Conservation (phyloP, 2,797 vertebrate species). For the Austrolebias charrua region DNA sequence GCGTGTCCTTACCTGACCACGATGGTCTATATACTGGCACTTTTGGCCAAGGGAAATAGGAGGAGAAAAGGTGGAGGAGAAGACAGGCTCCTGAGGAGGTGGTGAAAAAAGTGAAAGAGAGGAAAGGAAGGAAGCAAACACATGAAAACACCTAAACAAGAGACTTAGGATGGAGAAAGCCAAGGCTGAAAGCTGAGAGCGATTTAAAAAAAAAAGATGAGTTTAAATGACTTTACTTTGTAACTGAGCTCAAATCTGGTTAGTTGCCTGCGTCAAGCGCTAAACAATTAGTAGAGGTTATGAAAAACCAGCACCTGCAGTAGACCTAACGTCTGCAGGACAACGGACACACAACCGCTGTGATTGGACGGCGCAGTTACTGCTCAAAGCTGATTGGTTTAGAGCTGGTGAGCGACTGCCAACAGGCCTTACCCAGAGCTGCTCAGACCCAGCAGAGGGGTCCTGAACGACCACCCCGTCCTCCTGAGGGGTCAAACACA, state of each 20-base stretch:
- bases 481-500: conserved; percentile 87
- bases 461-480: conserved; percentile 82
- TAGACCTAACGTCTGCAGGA: background rate
- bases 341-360: conserved; percentile 26
- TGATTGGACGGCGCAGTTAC: conserved; percentile 36
- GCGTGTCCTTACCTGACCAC: conserved; percentile 88
- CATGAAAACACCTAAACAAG: conserved; percentile 10
- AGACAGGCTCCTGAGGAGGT: conserved; percentile 89
- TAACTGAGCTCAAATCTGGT: background rate
- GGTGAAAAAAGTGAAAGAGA: conserved; percentile 46
- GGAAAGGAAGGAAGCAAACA: conserved; percentile 25
- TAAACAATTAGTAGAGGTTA: no score
- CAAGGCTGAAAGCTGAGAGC: conserved; percentile 6
- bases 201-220: no score
- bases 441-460: conserved; percentile 81
- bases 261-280: no score
- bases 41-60: conserved; percentile 87
- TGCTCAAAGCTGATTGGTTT: conserved; percentile 40
- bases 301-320: no score
- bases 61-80: conserved; percentile 95
- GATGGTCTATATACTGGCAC: conserved; percentile 88
- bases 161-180: conserved; percentile 23
- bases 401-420: conserved; percentile 16
- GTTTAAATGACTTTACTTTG: background rate
- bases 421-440: conserved; percentile 87